Percentiles rank a stretch among this genome's conserved stretches.
Conservation (phyloP, 1,140 invertebrate species). For the Oryctes rhinoceros region DNA sequence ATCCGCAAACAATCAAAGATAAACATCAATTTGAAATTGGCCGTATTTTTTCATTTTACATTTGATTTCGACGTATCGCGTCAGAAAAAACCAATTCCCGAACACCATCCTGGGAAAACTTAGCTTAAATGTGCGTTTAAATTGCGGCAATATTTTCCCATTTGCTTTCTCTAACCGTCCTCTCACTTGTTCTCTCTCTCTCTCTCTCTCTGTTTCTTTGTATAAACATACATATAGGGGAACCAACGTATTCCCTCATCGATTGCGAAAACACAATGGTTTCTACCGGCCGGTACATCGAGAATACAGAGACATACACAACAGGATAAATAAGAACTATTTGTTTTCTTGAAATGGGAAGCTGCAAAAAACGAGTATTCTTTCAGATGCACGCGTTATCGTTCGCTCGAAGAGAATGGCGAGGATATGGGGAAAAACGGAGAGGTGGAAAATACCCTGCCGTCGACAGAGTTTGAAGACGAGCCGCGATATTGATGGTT, state of each 20-base stretch:
- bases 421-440: background rate
- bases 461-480: background rate
- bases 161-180: background rate
- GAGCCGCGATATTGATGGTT: background rate
- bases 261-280: background rate
- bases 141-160: slow-evolving; percentile 14
- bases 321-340: slow-evolving; percentile 10
- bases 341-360: slow-evolving; percentile 10
- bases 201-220: no score
- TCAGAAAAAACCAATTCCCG: slow-evolving; percentile 9
- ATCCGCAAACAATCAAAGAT: background rate
- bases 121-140: slow-evolving; percentile 4
- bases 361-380: background rate
- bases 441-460: background rate
- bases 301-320: background rate
- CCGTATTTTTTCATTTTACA: background rate
- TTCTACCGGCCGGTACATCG: background rate
- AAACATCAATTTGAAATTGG: background rate
- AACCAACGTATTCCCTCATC: background rate
- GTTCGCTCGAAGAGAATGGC: background rate
- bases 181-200: background rate
- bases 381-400: background rate
- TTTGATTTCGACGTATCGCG: slow-evolving; percentile 9
- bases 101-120: background rate
- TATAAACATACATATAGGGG: no score